A percentile compares a stretch with the other conserved stretches of the same genome.
phyloP scores from a whole-genome alignment of 2,113 vertebrate species.

The Acrocephalus kingi region DNA sequence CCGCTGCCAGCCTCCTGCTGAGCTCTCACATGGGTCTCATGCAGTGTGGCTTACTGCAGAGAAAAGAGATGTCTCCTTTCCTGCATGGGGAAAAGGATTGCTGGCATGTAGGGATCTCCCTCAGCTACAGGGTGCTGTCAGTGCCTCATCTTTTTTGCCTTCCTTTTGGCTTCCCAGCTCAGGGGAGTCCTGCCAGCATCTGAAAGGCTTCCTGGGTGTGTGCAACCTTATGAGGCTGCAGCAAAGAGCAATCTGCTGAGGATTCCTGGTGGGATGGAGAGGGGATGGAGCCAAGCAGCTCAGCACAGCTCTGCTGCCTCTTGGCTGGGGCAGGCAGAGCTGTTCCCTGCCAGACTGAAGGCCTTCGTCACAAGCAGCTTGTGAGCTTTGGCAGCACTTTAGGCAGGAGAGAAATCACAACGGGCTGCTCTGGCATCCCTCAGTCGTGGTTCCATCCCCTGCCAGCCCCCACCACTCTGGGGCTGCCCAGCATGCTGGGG shows the following conservation, averaged over 20 bases:
- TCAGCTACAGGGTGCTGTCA: background rate
- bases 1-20: background rate
- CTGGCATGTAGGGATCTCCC: background rate
- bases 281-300: background rate
- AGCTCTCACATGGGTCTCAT: background rate
- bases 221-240: background rate
- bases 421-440: background rate
- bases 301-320: background rate
- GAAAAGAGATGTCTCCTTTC: background rate
- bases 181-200: background rate
- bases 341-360: background rate
- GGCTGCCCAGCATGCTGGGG: background rate
- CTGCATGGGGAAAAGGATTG: background rate
- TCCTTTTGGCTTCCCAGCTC: background rate
- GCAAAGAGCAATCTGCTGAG: background rate
- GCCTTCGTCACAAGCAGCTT: background rate
- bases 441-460: background rate
- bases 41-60: background rate
- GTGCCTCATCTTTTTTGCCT: background rate
- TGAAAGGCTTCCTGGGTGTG: background rate
- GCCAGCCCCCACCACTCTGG: background rate
- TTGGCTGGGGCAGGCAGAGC: background rate
- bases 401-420: background rate
- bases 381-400: background rate
- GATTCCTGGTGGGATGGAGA: background rate